Percentiles rank a stretch among this genome's conserved stretches.
phyloP scores from a whole-genome alignment of 2,797 vertebrate species.

The Xiphorhynchus erythropygius region DNA sequence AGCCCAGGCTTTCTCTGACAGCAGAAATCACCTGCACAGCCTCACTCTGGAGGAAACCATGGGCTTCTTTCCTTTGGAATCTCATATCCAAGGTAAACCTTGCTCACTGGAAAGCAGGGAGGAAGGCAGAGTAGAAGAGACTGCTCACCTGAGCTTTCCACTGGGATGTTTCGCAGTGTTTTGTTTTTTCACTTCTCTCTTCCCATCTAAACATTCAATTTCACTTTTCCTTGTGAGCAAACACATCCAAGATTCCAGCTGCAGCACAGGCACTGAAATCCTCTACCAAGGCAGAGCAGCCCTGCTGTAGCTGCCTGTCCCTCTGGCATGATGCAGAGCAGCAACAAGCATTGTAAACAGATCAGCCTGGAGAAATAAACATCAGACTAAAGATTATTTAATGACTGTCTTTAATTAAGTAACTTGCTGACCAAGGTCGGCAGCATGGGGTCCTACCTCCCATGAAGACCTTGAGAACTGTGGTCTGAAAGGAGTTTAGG shows the following conservation, averaged over 20 bases:
- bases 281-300: neutral
- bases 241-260: neutral
- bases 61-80: neutral
- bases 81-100: neutral
- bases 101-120: neutral
- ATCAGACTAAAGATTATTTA: constrained; percentile 10
- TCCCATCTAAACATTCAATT: neutral
- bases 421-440: neutral
- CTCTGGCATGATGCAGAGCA: neutral
- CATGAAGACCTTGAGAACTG: neutral
- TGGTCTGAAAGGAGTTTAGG: neutral
- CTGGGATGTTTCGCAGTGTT: neutral
- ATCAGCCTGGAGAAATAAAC: constrained; percentile 41
- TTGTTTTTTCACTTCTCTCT: neutral
- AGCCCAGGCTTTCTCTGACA: neutral
- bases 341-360: neutral
- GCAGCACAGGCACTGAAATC: neutral
- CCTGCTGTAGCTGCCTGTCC: neutral
- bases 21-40: neutral
- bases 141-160: neutral
- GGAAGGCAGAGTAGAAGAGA: neutral
- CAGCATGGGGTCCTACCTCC: neutral
- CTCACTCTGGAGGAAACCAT: neutral
- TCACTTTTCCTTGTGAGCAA: neutral
- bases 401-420: neutral